Evolutionary conservation across 2,797 vertebrate species (phyloP), one percentile per base, ranked within the genome.

Genomic region (Melanotaenia maccullochi): DNA sequence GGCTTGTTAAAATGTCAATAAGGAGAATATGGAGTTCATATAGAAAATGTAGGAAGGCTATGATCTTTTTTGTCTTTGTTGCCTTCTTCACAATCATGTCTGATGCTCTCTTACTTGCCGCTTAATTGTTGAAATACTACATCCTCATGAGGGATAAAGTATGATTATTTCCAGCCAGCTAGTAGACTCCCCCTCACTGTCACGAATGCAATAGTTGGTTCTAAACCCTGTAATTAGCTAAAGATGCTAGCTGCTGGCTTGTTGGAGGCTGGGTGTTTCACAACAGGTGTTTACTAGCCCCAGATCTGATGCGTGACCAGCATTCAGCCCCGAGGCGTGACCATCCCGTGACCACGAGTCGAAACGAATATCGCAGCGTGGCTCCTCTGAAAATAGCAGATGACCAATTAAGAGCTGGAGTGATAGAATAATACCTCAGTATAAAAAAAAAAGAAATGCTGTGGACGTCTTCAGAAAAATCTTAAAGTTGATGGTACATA

Each of bases 241-340:
- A 14, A 75, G 73, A 79, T 20, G 42, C 72, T 76, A 0, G 52
- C 69, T 68, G 65, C 65, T 61, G 73, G 54, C 58, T 72, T 44
- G 30, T 60, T 47, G 59, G 59, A 32, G 28, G 9, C 47, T 47
- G 33, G 20, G 11, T 36, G 12, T 79, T 70, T 76, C 65, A 72
- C 77, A 79, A 71, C 84, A 87, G 82, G 82, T 89, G 84, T 77
- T 76, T 71, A 57, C 66, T 70, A n/a, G 60, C 25, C 42, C 13
- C 76, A 59, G 59, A 64, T 78, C 58, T 42, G 71, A 68, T 60
- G 80, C 74, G 64, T 91, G 85, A 88, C 78, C 72, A 70, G 75
- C 59, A 68, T 81, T 35, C 55, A 65, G 44, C 12, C 71, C 33
- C 14, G 73, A 81, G 33, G 71, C 75, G 63, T 79, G 65, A 60